These are phyloP conservation scores for Seriola dumerili DNA, from an alignment of 2,113 vertebrate species.

Conservation along the genomic window DNA sequence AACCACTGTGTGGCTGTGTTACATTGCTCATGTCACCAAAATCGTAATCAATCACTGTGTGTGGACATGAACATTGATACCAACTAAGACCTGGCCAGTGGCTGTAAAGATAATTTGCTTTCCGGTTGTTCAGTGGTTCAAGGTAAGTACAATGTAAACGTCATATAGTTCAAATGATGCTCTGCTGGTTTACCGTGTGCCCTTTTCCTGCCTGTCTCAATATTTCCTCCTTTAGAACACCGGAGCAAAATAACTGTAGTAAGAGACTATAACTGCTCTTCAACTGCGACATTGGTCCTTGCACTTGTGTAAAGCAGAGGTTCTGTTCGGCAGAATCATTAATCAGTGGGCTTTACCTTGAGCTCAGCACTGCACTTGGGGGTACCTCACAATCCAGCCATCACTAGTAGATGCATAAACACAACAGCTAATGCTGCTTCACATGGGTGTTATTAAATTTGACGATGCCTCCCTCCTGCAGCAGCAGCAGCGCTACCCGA, in stretches of 20 bases:
- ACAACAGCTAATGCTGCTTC: conserved; percentile 22
- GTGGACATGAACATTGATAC: neutral
- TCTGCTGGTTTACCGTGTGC: neutral
- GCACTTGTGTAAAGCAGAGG: neutral
- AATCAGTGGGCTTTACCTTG: conserved; percentile 37
- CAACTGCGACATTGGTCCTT: conserved; percentile 1
- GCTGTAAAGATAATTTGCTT: neutral
- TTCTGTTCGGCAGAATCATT: conserved; percentile 21
- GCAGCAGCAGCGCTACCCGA: neutral
- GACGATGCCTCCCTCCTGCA: conserved; percentile 4
- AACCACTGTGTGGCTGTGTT: no score
- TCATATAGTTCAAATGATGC: neutral
- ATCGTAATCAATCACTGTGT: neutral
- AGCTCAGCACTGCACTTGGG: conserved; percentile 23
- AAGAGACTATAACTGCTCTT: neutral
- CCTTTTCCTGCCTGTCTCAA: neutral
- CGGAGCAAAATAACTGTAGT: neutral
- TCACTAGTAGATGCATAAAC: conserved; percentile 9
- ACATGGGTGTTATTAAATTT: conserved; percentile 21
- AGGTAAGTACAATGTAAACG: neutral
- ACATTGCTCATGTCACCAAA: neutral
- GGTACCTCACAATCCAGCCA: neutral
- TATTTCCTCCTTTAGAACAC: neutral
- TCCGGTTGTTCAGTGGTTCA: neutral
- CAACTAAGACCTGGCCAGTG: neutral